Base-by-base conservation (phyloP, 2,113 vertebrate species). In the Lepisosteus osseus region DNA sequence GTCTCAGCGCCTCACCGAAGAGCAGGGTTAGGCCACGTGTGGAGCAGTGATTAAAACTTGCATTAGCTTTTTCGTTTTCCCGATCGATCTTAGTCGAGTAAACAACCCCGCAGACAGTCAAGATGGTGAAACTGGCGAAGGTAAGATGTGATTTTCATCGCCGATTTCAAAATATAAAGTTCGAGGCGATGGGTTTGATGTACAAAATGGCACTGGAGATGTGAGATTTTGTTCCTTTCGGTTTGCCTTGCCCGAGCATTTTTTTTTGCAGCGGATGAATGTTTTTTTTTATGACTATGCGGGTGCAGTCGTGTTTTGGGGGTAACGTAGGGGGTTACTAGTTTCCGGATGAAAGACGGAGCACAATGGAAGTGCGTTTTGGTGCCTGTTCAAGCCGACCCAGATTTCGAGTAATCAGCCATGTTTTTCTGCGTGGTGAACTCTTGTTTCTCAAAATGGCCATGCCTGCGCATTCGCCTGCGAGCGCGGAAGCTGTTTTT, bases 111-210 rank as follows among this genome's bases (percentile, higher is more conserved):
- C 61, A 51, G 80, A 78, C 75, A 54, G 12, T 74, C 65, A 84
- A 51, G 78, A 92, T 92, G 91, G 91, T 92, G 71, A 92, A 92
- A 71, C 71, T 92, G 75, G 88, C 88, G 3, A 92, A 91, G 91
- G 91, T 92, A 87, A 90, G 87, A 40, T 0, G 1, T 14, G 12
- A n/a, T 17, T 4, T 65, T 54, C 9, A 9, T 51, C 57, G 14
- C 29, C 29, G 29, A 29, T 29, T 29, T 29, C 29, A 7, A 5
- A 54, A 5, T 68, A 51, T 42, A n/a, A 74, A 83, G 73, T 80
- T 77, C 57, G 56, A 80, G 69, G 74, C 40, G 43, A n/a, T 54
- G 74, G 29, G 44, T 62, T 66, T 40, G 41, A 6, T 51, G 4
- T 47, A 70, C 43, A 71, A 42, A 13, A 54, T 12, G 5, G 8